Evolutionary conservation across 1,140 invertebrate genomes (phyloP).

Genomic region (Heliconius nattereri): DNA sequence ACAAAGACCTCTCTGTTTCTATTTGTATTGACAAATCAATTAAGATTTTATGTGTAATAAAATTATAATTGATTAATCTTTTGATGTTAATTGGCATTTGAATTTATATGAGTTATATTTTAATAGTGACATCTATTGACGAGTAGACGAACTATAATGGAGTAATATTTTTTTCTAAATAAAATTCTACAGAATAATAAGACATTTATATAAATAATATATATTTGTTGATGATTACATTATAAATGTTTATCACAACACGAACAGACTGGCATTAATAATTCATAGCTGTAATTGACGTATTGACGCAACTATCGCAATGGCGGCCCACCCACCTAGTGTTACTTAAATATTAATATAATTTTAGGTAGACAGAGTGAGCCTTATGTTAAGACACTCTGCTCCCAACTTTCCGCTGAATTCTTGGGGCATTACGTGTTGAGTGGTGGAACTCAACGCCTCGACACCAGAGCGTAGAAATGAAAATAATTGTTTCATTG

Average conservation of each 20-base stretch:
- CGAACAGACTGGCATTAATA: slow-evolving; percentile 60
- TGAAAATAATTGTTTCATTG: too few relatives aligned
- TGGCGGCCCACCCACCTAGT: slow-evolving; percentile 70
- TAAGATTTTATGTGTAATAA: slow-evolving; percentile 23
- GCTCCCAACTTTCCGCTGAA: too few relatives aligned
- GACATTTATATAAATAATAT: background rate
- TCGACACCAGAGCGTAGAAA: too few relatives aligned
- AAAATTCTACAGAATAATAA: background rate
- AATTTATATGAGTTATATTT: background rate
- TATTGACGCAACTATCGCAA: slow-evolving; percentile 75
- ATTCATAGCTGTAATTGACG: slow-evolving; percentile 70
- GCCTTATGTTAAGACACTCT: too few relatives aligned
- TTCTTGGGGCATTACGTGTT: too few relatives aligned
- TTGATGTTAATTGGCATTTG: background rate
- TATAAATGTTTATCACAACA: slow-evolving; percentile 35
- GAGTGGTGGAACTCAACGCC: too few relatives aligned
- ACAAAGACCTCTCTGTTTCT: slow-evolving; percentile 59
- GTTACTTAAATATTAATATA: slow-evolving; percentile 55
- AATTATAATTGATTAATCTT: slow-evolving; percentile 12
- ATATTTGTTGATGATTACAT: background rate
- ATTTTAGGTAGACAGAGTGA: too few relatives aligned
- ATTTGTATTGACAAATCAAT: slow-evolving; percentile 56
- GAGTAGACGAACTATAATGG: slow-evolving; percentile 49
- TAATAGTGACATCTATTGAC: slow-evolving; percentile 67
- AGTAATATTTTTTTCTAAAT: background rate